These are phyloP conservation scores for Laspeyria flexula DNA, from an alignment of 2,888 invertebrate genomes.

Conservation along the genomic window DNA sequence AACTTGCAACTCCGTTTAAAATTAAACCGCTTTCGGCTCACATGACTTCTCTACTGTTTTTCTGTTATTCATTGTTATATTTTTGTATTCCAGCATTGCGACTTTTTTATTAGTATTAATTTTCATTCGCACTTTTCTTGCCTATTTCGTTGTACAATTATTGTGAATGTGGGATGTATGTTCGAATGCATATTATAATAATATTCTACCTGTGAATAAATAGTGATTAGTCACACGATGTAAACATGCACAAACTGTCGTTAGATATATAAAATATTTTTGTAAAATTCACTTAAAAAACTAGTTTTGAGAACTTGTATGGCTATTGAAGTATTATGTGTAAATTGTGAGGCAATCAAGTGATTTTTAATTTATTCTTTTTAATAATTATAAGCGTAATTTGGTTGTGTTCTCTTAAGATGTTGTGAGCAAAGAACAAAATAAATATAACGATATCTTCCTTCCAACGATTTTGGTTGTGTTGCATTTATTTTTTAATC, in stretches of 20 bases:
- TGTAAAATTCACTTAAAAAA: conserved; percentile 6
- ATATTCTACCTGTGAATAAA: conserved; percentile 1
- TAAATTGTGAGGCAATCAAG: conserved; percentile 1
- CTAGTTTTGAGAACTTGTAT: conserved; percentile 17
- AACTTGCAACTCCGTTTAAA: no score
- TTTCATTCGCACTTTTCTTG: no score
- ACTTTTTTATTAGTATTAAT: conserved; percentile 1
- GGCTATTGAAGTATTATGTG: conserved; percentile 20
- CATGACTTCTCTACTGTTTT: no score
- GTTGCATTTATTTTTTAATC: background rate
- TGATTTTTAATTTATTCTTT: conserved; percentile 17
- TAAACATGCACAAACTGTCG: background rate
- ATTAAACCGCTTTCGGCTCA: no score
- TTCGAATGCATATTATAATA: background rate
- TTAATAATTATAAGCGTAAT: conserved; percentile 10
- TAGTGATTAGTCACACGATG: background rate
- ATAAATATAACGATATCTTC: conserved; percentile 8
- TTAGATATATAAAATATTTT: conserved; percentile 1
- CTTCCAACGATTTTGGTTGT: conserved; percentile 12
- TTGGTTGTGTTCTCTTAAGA: conserved; percentile 43
- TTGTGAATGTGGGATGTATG: no score
- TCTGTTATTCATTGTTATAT: no score
- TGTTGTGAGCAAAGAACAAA: conserved; percentile 32
- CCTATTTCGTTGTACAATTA: background rate
- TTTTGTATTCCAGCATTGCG: background rate